These are phyloP conservation scores for Monodelphis domestica DNA, from an alignment of 2,797 vertebrate species.

Conservation along the genomic window DNA sequence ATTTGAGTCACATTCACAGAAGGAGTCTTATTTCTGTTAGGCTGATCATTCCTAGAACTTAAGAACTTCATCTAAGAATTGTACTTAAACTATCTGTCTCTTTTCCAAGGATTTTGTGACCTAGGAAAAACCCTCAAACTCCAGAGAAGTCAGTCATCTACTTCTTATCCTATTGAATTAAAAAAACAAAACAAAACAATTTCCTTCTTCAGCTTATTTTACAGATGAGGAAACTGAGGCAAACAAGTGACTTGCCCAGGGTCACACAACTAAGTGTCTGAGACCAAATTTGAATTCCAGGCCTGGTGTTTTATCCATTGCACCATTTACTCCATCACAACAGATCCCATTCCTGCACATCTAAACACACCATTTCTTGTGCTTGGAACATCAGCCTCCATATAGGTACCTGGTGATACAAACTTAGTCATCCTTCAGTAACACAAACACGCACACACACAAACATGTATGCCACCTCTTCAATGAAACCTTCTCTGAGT, in stretches of 20 bases:
- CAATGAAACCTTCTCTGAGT: background rate
- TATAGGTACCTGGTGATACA: background rate
- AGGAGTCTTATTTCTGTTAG: background rate
- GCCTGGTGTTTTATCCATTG: no score
- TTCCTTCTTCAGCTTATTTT: no score
- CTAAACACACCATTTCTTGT: background rate
- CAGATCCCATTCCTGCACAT: background rate
- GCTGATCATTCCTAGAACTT: background rate
- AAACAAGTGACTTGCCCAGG: no score
- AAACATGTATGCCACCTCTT: background rate
- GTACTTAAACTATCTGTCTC: background rate
- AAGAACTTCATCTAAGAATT: background rate
- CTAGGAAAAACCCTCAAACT: background rate
- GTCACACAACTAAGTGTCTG: no score
- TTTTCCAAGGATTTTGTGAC: background rate
- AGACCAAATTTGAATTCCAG: no score
- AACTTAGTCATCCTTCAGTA: background rate
- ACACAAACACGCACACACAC: no score
- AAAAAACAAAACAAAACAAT: background rate
- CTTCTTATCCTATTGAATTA: background rate
- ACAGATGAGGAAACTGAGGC: no score
- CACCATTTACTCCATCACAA: background rate
- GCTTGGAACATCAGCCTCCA: background rate
- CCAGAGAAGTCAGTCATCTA: background rate
- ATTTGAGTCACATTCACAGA: background rate